Evolutionary conservation across 2,888 invertebrate species (phyloP), one percentile per base, ranked within the genome.

Genomic region (Caenorhabditis sp.): DNA sequence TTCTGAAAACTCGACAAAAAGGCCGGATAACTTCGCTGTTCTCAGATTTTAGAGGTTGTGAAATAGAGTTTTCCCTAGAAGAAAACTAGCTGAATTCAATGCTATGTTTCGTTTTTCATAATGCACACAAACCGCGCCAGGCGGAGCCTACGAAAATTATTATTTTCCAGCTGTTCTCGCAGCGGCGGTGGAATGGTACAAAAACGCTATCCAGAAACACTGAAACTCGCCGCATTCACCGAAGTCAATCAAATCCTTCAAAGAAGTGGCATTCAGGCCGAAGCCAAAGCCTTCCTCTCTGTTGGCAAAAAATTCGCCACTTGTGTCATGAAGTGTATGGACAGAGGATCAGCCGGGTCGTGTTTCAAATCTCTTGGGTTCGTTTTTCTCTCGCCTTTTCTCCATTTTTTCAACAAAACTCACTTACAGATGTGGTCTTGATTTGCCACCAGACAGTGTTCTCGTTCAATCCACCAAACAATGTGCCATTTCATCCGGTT

Each of bases 181-280:
- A 65, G 62, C 14, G 77, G 81, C 31, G 80, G 81, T n/a, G 75
- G 78, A 14, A 76, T 77, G 78, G 85, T 86, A 14, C 81, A 77
- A 21, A 86, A 86, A 68, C 80, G 86, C 24, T 86, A 83, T 68
- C 82, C 84, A n/a, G 86, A 86, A 63, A 86, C 86, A 0, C 67
- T 86, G 51, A 83, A 86, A 69, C 77, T 86, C 54, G 85, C 85
- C 27, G 84, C 85, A 17, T 82, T 84, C 73, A 77, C 81, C 54
- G 84, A 84, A 71, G 76, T 84, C 66, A 84, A 81, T 67, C 62
- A 69, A n/a, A 83, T 83, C 63, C 67, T 84, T 24, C 60, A 67
- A 62, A 63, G 77, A 54, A 78, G 81, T 27, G 84, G 84, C 31
- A 77, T 85, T 58, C 74, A 78, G 27, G 76, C 77, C n/a, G 79